phyloP scores from a whole-genome alignment of 2,888 invertebrate species.

The Cataglyphis rosenhaueri region DNA sequence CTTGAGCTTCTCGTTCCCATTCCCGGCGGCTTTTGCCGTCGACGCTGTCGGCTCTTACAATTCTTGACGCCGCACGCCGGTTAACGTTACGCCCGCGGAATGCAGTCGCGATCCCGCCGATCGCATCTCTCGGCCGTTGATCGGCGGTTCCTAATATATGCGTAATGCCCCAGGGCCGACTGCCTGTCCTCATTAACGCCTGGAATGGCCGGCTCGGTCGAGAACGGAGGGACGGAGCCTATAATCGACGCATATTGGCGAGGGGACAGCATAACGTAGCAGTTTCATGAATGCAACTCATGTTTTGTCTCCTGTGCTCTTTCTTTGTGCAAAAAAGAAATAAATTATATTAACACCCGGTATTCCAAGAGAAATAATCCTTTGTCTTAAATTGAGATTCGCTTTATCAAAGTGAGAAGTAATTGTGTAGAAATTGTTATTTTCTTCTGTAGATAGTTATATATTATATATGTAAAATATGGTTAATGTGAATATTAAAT shows the following conservation, averaged over 20 bases:
- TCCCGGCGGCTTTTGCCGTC: slow-evolving; percentile 75
- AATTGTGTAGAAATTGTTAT: not conserved
- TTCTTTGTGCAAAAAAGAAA: not conserved
- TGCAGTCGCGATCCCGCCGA: slow-evolving; percentile 71
- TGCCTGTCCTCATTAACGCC: slow-evolving; percentile 84
- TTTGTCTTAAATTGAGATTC: not conserved
- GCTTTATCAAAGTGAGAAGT: not conserved
- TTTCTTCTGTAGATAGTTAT: not conserved
- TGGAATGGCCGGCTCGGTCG: slow-evolving; percentile 47
- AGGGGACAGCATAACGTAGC: not conserved
- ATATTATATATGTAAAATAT: not conserved
- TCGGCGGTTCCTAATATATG: slow-evolving; percentile 84
- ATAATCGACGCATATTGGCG: slow-evolving; percentile 8
- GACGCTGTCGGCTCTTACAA: slow-evolving; percentile 62
- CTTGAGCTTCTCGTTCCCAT: slow-evolving; percentile 85
- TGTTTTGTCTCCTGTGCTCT: slow-evolving; percentile 74
- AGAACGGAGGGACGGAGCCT: slow-evolving; percentile 49
- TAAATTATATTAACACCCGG: not conserved
- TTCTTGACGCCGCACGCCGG: slow-evolving; percentile 55
- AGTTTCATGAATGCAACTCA: slow-evolving; percentile 79
- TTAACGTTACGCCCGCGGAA: slow-evolving; percentile 45
- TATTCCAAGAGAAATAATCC: not conserved
- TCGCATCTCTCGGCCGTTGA: slow-evolving; percentile 77
- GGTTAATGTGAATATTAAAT: not conserved
- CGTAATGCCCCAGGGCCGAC: slow-evolving; percentile 81